Conservation (phyloP, 1,140 invertebrate species). For the Oreohelix idahoensis region DNA sequence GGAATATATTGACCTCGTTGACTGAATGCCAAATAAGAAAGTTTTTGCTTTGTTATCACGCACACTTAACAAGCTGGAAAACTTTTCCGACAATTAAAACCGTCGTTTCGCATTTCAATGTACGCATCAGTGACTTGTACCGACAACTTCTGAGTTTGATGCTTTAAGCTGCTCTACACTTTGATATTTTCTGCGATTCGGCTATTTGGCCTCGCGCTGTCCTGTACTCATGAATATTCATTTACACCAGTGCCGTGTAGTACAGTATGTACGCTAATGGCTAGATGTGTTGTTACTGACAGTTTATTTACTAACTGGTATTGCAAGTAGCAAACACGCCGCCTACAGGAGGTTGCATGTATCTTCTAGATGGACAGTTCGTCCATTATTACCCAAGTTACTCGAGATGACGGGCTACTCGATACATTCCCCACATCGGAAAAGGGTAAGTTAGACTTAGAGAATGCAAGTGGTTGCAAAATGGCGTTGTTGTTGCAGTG, state of each 20-base stretch:
- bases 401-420: constrained; percentile 94
- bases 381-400: constrained; percentile 98
- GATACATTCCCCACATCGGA: constrained; percentile 88
- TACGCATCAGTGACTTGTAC: not conserved
- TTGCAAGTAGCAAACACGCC: constrained; percentile 58
- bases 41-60: not conserved
- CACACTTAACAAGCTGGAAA: not conserved
- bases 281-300: constrained; percentile 52
- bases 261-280: constrained; percentile 51
- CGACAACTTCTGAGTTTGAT: not conserved
- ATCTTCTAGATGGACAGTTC: constrained; percentile 92
- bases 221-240: constrained; percentile 58
- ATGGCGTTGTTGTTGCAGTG: constrained; percentile 52
- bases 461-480: constrained; percentile 46
- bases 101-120: not conserved
- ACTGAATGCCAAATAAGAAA: constrained; percentile 15
- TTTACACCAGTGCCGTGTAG: constrained; percentile 47
- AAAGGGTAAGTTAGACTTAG: constrained; percentile 84
- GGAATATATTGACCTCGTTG: not conserved
- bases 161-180: not conserved
- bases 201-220: constrained; percentile 37
- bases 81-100: not conserved
- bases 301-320: constrained; percentile 49
- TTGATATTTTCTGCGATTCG: constrained; percentile 44
- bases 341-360: constrained; percentile 57